A percentile compares a stretch with the other conserved stretches of the same genome.
phyloP scores from a whole-genome alignment of 1,140 invertebrate species.

The Pseudomyrmex concolor region DNA sequence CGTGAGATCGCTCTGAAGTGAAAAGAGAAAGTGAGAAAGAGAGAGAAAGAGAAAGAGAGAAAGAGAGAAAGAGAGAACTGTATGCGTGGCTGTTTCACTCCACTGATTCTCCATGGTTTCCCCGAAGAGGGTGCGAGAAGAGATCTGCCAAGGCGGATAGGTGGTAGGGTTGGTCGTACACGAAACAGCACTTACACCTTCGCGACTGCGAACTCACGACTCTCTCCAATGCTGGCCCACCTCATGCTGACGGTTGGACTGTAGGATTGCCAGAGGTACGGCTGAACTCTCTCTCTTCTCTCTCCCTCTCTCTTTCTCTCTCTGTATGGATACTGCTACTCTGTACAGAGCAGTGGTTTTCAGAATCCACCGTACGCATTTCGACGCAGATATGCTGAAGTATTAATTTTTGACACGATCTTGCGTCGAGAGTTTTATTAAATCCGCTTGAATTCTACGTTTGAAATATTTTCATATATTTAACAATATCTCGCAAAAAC shows the following conservation, averaged over 20 bases:
- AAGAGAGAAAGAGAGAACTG: conserved; percentile 14
- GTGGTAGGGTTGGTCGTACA: conserved; percentile 74
- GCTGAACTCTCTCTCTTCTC: conserved; percentile 42
- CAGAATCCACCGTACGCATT: conserved; percentile 35
- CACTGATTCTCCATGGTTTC: conserved; percentile 41
- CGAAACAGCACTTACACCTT: conserved; percentile 83
- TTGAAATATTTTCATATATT: not conserved
- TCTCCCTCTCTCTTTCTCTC: too few species aligned
- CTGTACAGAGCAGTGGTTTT: conserved; percentile 63
- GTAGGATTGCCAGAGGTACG: conserved; percentile 65
- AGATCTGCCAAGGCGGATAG: conserved; percentile 37
- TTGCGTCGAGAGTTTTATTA: not conserved
- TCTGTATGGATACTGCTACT: conserved; percentile 29
- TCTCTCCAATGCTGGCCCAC: conserved; percentile 69
- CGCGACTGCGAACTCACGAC: conserved; percentile 76
- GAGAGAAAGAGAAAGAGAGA: not conserved
- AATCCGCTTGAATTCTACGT: not conserved
- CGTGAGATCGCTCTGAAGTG: conserved; percentile 58
- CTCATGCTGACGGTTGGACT: conserved; percentile 69
- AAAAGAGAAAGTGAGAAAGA: not conserved
- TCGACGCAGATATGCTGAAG: not conserved
- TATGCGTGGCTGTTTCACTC: conserved; percentile 53
- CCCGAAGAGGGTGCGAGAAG: conserved; percentile 18
- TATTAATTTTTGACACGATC: not conserved
- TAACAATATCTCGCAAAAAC: not conserved